These are phyloP conservation scores for Ichneumoninae sp. DNA, from an alignment of 2,888 invertebrate species.

Conservation along the genomic window DNA sequence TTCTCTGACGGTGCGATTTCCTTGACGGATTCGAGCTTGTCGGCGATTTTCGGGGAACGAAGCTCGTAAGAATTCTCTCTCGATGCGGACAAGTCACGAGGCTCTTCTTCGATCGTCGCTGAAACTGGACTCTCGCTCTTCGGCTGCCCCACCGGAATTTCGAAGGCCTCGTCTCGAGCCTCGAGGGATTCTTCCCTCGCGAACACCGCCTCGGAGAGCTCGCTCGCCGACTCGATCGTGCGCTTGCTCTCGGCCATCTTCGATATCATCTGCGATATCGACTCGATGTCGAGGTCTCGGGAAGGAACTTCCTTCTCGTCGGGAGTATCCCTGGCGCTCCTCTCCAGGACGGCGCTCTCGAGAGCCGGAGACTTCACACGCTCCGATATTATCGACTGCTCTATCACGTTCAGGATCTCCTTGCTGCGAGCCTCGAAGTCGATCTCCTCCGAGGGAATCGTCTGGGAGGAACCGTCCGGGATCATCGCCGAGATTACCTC, in stretches of 20 bases:
- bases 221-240: slow-evolving; percentile 47
- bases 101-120: background rate
- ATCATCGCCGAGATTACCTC: slow-evolving; percentile 69
- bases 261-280: slow-evolving; percentile 75
- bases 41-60: background rate
- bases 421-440: slow-evolving; percentile 79
- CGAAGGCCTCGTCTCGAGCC: background rate
- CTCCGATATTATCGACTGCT: slow-evolving; percentile 80
- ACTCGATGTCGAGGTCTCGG: slow-evolving; percentile 72
- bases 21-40: background rate
- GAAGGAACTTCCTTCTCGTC: slow-evolving; percentile 73
- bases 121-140: background rate
- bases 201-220: slow-evolving; percentile 51
- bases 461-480: slow-evolving; percentile 50
- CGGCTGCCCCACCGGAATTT: background rate
- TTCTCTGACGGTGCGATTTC: too few species aligned
- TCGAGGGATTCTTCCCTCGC: slow-evolving; percentile 15
- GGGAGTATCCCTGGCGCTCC: slow-evolving; percentile 71
- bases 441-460: slow-evolving; percentile 71
- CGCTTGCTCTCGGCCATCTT: slow-evolving; percentile 68
- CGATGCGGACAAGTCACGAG: background rate
- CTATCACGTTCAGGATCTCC: slow-evolving; percentile 79
- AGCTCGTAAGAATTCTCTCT: too few species aligned
- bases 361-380: slow-evolving; percentile 70
- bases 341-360: slow-evolving; percentile 70